phyloP scores from a whole-genome alignment of 2,888 invertebrate species.

The Xylophagus ater region DNA sequence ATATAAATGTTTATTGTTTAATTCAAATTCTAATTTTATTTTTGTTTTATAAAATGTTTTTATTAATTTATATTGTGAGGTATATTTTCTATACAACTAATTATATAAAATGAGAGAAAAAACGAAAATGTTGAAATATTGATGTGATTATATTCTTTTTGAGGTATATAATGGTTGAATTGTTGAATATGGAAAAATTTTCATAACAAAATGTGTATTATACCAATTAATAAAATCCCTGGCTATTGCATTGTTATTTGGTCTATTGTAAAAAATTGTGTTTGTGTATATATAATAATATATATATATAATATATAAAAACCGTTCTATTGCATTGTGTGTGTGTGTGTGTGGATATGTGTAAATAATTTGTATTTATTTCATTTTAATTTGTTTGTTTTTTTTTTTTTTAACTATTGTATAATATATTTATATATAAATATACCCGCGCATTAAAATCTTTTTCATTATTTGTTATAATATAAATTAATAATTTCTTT shows the following conservation, averaged over 20 bases:
- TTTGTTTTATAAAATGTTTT: not conserved
- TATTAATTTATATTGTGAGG: slow-evolving; percentile 8
- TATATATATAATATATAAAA: slow-evolving; percentile 36
- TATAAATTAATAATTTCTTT: no score
- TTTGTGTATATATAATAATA: slow-evolving; percentile 30
- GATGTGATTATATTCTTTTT: no score
- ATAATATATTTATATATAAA: slow-evolving; percentile 17
- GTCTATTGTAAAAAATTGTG: slow-evolving; percentile 37
- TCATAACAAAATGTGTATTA: slow-evolving; percentile 9
- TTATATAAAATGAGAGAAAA: not conserved
- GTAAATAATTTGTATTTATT: slow-evolving; percentile 26
- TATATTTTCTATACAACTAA: slow-evolving; percentile 14
- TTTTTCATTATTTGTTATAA: not conserved
- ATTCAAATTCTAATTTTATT: not conserved
- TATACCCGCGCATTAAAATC: no score
- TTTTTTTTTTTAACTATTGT: slow-evolving; percentile 18
- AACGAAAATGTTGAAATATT: no score
- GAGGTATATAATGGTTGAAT: not conserved
- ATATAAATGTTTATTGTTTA: no score
- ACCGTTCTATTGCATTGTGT: slow-evolving; percentile 16
- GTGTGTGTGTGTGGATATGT: slow-evolving; percentile 21
- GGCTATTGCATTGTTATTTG: slow-evolving; percentile 37
- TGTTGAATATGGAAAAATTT: not conserved
- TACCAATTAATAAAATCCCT: slow-evolving; percentile 23
- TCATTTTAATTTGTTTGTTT: slow-evolving; percentile 5